phyloP scores from a whole-genome alignment of 2,888 invertebrate species.

The Callyntrura sp. region DNA sequence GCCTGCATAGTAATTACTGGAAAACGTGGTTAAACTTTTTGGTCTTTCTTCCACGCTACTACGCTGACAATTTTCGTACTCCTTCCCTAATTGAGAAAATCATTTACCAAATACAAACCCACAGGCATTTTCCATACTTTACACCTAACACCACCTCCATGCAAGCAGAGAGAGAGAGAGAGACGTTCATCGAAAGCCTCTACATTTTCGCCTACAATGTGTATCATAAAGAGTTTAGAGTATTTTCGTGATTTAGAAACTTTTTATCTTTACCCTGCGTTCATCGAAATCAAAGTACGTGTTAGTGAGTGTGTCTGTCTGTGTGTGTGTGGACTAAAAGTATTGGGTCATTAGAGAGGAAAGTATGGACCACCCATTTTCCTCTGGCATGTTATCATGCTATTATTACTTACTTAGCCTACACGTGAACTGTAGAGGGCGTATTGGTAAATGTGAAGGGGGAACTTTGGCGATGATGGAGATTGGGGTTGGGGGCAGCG shows the following conservation, averaged over 20 bases:
- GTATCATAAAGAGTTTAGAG: conserved; percentile 14
- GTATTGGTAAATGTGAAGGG: neutral
- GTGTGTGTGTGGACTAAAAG: neutral
- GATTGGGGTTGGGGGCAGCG: neutral
- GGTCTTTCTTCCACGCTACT: neutral
- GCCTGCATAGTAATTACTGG: conserved; percentile 47
- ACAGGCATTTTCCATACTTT: conserved; percentile 28
- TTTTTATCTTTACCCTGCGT: conserved; percentile 26
- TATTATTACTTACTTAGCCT: conserved; percentile 39
- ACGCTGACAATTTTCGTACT: conserved; percentile 23
- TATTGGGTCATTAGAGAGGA: conserved; percentile 56
- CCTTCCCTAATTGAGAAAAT: conserved; percentile 62
- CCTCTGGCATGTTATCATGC: conserved; percentile 2
- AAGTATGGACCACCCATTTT: conserved; percentile 65
- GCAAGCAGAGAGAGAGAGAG: neutral
- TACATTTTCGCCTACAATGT: neutral
- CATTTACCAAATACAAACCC: conserved; percentile 56
- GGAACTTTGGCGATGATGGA: neutral
- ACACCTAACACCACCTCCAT: neutral
- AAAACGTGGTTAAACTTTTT: neutral
- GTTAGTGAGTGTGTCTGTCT: neutral
- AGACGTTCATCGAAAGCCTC: neutral
- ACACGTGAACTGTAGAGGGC: neutral
- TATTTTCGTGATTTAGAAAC: conserved; percentile 43
- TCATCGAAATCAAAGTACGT: conserved; percentile 49